Evolutionary conservation across 2,113 vertebrate species (phyloP).

Genomic region (Larimichthys crocea): DNA sequence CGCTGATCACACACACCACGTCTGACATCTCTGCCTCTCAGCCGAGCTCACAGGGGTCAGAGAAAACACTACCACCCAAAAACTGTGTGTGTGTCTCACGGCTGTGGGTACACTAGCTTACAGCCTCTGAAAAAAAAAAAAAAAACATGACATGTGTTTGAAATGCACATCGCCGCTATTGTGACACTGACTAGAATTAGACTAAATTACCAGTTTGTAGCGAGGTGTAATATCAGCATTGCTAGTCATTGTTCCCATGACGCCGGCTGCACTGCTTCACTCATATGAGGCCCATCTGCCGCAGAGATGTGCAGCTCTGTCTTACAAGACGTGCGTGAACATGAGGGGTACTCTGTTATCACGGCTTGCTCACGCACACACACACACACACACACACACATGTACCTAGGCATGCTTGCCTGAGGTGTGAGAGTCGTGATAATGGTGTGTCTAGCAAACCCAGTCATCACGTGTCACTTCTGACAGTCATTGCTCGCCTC

Average conservation of each 20-base stretch:
- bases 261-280: conserved; percentile 23
- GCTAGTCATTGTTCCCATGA: conserved; percentile 57
- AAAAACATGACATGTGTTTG: conserved; percentile 56
- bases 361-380: conserved; percentile 14
- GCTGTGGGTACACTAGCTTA: background rate
- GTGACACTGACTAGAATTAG: conserved; percentile 71
- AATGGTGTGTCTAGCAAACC: conserved; percentile 70
- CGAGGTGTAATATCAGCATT: conserved; percentile 59
- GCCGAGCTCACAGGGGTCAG: conserved; percentile 32
- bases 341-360: conserved; percentile 61
- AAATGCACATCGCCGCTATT: conserved; percentile 61
- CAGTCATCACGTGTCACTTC: conserved; percentile 68
- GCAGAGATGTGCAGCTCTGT: conserved; percentile 43
- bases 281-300: conserved; percentile 44
- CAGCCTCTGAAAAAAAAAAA: conserved; percentile 12
- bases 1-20: conserved; percentile 19
- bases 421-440: conserved; percentile 66
- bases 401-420: conserved; percentile 20
- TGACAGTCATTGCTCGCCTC: conserved; percentile 67
- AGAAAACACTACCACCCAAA: conserved; percentile 20
- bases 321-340: conserved; percentile 15
- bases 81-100: conserved; percentile 12
- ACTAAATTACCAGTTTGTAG: conserved; percentile 63
- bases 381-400: conserved; percentile 15
- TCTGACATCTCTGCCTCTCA: conserved; percentile 63